Evolutionary conservation across 2,888 invertebrate species (phyloP), one percentile per base, ranked within the genome.

Genomic region (Mamestra brassicae): DNA sequence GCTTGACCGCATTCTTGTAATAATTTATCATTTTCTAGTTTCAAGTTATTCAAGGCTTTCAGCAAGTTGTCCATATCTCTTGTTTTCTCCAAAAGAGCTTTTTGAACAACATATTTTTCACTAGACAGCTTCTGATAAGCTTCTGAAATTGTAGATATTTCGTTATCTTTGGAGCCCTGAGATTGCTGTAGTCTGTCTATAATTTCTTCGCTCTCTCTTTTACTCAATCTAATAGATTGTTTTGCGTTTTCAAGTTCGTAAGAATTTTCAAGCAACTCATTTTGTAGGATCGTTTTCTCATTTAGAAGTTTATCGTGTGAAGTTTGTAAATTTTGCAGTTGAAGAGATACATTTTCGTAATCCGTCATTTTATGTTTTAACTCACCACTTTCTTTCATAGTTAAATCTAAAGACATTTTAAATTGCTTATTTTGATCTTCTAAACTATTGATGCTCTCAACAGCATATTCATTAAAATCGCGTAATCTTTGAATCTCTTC

Each of bases 401-500:
- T 87, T 50, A 93, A 42, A 63, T 95, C 92, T 78, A 87, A 76
- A 62, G 88, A 85, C 8, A 50, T 82, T 88, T 92, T 91, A 70
- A 90, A 91, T 64, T 90, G 83, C 11, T 86, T 83, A 74, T 92
- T 93, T 86, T 94, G 90, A 47, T 90, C 87, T 86, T 92, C 80
- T 75, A 95, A 87, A 65, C 73, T 86, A 71, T 87, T 88, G 4
- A 94, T 89, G 78, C 88, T 91, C 70, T 87, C 85, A 13, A 85
- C 70, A 64, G 89, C 85, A 65, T 75, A 58, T 58, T 87, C 87
- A 76, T 93, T 93, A n/a, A 88, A 76, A 75, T 92, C 89, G 17
- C 89, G 88, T 65, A 95, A 88, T 81, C 84, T 87, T 80, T 93
- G 84, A 66, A 94, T 90, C 88, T 95, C 92, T 82, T 92, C 82